These are phyloP conservation scores for Mobula hypostoma DNA, from an alignment of 2,113 vertebrate genomes.

Conservation along the genomic window DNA sequence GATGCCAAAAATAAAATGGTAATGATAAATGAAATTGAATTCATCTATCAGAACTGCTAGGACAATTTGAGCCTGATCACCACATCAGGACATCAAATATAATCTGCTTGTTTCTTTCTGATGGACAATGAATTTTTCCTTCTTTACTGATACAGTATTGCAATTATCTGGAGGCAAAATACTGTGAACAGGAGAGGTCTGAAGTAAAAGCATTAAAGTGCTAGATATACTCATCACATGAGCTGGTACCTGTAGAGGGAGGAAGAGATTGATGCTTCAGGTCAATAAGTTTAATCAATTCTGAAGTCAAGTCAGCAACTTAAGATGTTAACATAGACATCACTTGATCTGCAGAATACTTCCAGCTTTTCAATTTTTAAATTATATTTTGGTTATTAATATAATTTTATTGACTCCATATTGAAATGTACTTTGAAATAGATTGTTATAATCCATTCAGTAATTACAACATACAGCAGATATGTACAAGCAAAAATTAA, in stretches of 20 bases:
- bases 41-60: not conserved
- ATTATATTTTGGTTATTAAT: not conserved
- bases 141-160: not conserved
- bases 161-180: not conserved
- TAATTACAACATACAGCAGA: no score
- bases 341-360: no score
- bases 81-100: not conserved
- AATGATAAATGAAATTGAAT: conserved; percentile 8
- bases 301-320: no score
- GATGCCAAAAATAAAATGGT: conserved; percentile 29
- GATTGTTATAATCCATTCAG: no score
- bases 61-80: not conserved
- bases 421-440: not conserved
- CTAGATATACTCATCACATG: no score
- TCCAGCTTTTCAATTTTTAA: not conserved
- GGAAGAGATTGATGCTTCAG: no score
- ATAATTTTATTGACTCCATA: not conserved
- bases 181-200: no score
- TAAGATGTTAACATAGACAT: no score
- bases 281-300: no score
- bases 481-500: no score
- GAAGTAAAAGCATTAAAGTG: no score
- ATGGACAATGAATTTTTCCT: not conserved
- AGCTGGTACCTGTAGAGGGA: no score
- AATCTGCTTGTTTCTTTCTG: not conserved